phyloP scores from a whole-genome alignment of 2,888 invertebrate species.

The Mythimna loreyi region DNA sequence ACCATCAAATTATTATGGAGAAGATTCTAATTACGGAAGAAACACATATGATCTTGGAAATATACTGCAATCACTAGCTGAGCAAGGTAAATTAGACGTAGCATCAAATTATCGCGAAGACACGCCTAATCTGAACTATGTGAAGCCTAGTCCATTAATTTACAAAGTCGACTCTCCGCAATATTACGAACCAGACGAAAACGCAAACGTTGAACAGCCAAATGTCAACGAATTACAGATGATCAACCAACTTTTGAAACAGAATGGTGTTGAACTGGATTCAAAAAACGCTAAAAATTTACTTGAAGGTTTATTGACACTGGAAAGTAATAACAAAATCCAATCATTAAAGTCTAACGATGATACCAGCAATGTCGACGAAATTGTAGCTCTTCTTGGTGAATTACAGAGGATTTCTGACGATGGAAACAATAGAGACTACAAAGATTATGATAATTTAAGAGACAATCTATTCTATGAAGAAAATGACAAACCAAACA shows the following conservation, averaged over 20 bases:
- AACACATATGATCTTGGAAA: constrained; percentile 40
- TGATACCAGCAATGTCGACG: constrained; percentile 11
- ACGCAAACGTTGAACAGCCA: neutral
- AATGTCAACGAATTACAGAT: constrained; percentile 33
- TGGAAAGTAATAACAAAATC: neutral
- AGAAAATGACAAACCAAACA: neutral
- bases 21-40: constrained; percentile 26
- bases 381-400: constrained; percentile 25
- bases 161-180: constrained; percentile 8
- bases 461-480: neutral
- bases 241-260: constrained; percentile 38
- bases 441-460: constrained; percentile 21
- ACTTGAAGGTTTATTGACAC: constrained; percentile 19
- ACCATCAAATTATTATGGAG: constrained; percentile 5
- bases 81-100: constrained; percentile 43
- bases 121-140: constrained; percentile 7
- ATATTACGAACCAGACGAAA: constrained; percentile 12
- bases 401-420: constrained; percentile 14
- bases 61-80: constrained; percentile 40
- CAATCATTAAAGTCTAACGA: constrained; percentile 4
- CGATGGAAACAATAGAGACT: constrained; percentile 15
- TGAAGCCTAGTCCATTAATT: constrained; percentile 13
- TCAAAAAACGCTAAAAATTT: constrained; percentile 17
- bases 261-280: constrained; percentile 8
- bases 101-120: constrained; percentile 24